Base-by-base conservation (phyloP, 2,888 invertebrate genomes). In the Podabrus alpinus region DNA sequence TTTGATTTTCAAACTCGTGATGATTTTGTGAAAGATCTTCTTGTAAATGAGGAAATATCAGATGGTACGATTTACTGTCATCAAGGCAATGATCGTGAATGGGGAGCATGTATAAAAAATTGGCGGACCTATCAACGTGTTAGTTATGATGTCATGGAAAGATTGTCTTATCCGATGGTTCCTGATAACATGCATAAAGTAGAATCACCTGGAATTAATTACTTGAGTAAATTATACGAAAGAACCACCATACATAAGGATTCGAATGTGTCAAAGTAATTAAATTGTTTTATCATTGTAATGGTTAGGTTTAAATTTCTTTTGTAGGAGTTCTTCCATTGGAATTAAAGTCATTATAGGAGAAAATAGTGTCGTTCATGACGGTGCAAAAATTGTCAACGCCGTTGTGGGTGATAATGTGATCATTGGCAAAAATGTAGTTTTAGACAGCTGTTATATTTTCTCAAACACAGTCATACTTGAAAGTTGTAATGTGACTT, bases 1-100 rank as follows among this genome's bases (percentile, higher is more conserved):
- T 98, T 98, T 89, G 99, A 99, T 88, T 99, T 96, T 86, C 94
- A 97, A 91, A 95, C 95, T 1, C 91, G 94, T 82, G 95, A 97
- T 86, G 97, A 98, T 86, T 96, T 99, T 83, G 92, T 98, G n/a
- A 91, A 92, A 83, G 97, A 97, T 0, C 91, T 98, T 69, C 88
- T 98, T 7, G 94, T 96, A 82, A 96, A 97, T 87, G 98, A 98
- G 87, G 98, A 98, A 88, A 94, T 98, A 82, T 88, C 97, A 76
- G 94, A 95, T 19, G 95, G 95, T 82, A 93, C 96, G 19, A 92
- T 98, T 68, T 97, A 97, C 86, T 92, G 94, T 81, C 91, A 93
- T 78, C 86, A 94, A 69, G 85, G 96, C 66, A 91, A 91, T 81
- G 89, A 90, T 68, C 90, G 90, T 71, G 92, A 95, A 79, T 97